These are phyloP conservation scores for Heliornis fulica DNA, from an alignment of 2,113 vertebrate species.

Conservation along the genomic window DNA sequence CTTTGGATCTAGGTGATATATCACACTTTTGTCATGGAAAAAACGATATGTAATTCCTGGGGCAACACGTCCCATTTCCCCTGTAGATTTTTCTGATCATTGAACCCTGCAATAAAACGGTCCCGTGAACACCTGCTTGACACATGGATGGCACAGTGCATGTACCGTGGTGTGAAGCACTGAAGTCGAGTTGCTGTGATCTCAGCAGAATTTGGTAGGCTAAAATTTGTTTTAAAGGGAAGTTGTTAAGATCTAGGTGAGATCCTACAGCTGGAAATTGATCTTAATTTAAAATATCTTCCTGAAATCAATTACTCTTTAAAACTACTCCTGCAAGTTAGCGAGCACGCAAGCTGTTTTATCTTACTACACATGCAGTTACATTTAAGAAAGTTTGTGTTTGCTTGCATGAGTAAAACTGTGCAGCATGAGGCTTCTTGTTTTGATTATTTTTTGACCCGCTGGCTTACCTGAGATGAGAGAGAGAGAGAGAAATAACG, in stretches of 20 bases:
- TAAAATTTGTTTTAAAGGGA: neutral
- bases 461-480: constrained; percentile 19
- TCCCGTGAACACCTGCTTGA: constrained; percentile 36
- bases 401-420: neutral
- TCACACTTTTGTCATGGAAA: neutral
- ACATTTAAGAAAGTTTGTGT: neutral
- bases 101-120: constrained; percentile 51
- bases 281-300: neutral
- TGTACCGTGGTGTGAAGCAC: neutral
- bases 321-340: neutral
- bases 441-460: constrained; percentile 11
- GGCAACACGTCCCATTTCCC: constrained; percentile 27
- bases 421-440: neutral
- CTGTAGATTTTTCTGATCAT: constrained; percentile 45
- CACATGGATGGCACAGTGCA: neutral
- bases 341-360: neutral
- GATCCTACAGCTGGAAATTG: neutral
- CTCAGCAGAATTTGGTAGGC: neutral
- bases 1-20: constrained; percentile 10
- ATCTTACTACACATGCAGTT: neutral
- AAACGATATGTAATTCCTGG: constrained; percentile 25
- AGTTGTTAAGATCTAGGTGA: neutral
- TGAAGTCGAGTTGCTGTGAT: neutral
- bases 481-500: neutral
- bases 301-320: neutral